phyloP scores from a whole-genome alignment of 2,113 vertebrate species.

The Bettongia penicillata region DNA sequence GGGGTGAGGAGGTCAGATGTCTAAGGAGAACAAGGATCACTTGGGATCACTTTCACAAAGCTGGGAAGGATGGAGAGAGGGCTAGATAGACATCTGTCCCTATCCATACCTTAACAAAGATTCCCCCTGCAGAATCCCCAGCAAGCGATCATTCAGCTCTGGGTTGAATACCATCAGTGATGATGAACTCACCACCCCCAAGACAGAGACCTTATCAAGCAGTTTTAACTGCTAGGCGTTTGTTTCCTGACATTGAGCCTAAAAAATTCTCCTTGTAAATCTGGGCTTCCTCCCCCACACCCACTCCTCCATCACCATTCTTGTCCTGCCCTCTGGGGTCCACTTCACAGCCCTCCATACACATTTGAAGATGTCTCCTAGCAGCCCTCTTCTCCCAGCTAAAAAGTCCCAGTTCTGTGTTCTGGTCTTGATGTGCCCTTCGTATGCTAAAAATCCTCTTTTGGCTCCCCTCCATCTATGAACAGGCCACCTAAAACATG shows the following conservation, averaged over 20 bases:
- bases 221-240: neutral
- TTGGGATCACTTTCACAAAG: neutral
- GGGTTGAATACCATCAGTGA: neutral
- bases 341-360: neutral
- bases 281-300: slow-evolving; percentile 20
- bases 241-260: neutral
- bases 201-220: neutral
- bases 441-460: neutral
- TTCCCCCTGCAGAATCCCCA: neutral
- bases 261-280: neutral
- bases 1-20: neutral
- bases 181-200: neutral
- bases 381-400: neutral
- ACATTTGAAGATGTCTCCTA: neutral
- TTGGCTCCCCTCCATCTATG: too few species aligned
- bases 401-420: neutral
- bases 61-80: too few species aligned
- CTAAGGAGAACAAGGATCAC: neutral
- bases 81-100: neutral
- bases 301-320: neutral
- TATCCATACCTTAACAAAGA: neutral
- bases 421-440: neutral
- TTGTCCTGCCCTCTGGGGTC: slow-evolving; percentile 14
- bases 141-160: too few species aligned
- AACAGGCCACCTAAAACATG: neutral